Percentiles rank a stretch among this genome's conserved stretches.
phyloP scores from a whole-genome alignment of 64 coral and sea anemone genomes.

The Anthopleura sola region DNA sequence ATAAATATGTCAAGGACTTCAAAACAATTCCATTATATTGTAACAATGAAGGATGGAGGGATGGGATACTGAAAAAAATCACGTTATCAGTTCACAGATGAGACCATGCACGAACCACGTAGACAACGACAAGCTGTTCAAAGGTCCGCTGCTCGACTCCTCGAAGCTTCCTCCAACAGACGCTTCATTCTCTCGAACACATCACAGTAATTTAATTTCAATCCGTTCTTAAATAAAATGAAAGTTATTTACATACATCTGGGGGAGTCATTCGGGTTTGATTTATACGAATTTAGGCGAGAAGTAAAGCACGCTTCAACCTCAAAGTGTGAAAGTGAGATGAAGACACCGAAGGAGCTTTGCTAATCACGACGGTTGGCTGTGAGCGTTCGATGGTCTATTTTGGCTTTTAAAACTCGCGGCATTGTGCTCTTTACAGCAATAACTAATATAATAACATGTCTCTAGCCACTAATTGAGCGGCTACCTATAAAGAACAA shows the following conservation, averaged over 20 bases:
- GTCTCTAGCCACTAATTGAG: neutral
- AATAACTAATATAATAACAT: neutral
- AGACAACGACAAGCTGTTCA: neutral
- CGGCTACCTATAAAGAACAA: neutral
- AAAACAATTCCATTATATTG: neutral
- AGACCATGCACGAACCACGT: neutral
- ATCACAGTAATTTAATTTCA: neutral
- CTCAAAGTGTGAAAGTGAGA: neutral
- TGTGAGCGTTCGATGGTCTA: neutral
- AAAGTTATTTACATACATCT: neutral
- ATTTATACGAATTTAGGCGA: neutral
- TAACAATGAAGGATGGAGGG: neutral
- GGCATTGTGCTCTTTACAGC: neutral
- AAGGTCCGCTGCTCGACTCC: neutral
- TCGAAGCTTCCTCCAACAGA: neutral
- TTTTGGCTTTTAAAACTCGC: slow-evolving; percentile 23
- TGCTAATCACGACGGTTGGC: neutral
- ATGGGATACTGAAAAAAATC: neutral
- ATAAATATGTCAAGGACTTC: neutral
- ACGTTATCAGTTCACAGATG: neutral
- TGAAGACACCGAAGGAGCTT: neutral
- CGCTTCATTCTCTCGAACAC: neutral
- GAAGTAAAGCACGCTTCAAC: neutral
- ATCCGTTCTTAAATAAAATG: neutral
- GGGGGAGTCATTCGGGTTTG: neutral